Evolutionary conservation across 2,888 invertebrate genomes (phyloP).

Genomic region (Cistogaster globosa): DNA sequence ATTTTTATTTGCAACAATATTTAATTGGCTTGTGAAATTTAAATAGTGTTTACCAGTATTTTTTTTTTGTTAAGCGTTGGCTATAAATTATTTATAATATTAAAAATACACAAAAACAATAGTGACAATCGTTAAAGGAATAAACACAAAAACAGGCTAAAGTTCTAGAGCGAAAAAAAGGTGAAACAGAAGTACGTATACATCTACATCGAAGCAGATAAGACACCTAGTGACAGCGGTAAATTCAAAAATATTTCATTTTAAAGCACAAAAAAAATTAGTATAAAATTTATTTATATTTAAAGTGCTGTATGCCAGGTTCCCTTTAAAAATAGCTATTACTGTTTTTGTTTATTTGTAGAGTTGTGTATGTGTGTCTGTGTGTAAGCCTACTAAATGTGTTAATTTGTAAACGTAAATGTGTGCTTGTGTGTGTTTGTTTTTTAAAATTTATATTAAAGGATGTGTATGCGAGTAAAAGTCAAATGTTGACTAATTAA

Average conservation of each 20-base stretch:
- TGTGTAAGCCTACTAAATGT: constrained; percentile 15
- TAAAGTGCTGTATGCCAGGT: neutral
- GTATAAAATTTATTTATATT: neutral
- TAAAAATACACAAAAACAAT: constrained; percentile 18
- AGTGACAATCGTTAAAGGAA: constrained; percentile 32
- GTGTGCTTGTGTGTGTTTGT: neutral
- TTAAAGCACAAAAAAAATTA: neutral
- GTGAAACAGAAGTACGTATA: neutral
- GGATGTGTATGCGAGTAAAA: constrained; percentile 47
- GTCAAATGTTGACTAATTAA: constrained; percentile 68
- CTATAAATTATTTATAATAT: constrained; percentile 57
- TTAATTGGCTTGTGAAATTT: constrained; percentile 58
- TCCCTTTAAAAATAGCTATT: neutral
- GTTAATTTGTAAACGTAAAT: constrained; percentile 27
- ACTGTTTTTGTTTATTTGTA: neutral
- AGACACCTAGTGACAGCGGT: constrained; percentile 3
- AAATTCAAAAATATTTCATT: neutral
- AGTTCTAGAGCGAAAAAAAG: neutral
- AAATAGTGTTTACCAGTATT: constrained; percentile 28
- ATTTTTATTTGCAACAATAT: constrained; percentile 14
- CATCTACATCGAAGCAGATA: neutral
- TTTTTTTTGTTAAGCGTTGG: constrained; percentile 33
- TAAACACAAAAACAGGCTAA: neutral
- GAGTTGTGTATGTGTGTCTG: neutral
- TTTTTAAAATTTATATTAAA: constrained; percentile 23